phyloP scores from a whole-genome alignment of 1,140 invertebrate genomes.

The Cotesia typhae region DNA sequence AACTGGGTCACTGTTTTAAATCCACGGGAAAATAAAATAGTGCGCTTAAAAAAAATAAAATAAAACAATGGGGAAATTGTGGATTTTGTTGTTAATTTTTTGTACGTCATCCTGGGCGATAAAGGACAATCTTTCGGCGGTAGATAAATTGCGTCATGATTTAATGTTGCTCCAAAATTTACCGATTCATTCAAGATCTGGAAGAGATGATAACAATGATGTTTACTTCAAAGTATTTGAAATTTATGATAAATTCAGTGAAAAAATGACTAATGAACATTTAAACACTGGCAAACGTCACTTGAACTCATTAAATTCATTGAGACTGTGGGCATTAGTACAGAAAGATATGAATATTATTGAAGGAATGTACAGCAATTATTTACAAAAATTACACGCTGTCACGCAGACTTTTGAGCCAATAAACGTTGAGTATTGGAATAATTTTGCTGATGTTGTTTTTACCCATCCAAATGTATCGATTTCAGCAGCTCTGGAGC shows the following conservation, averaged over 20 bases:
- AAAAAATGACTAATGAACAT: slow-evolving; percentile 56
- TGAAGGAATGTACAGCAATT: slow-evolving; percentile 70
- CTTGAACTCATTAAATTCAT: slow-evolving; percentile 58
- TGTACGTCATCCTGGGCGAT: slow-evolving; percentile 13
- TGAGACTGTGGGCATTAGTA: slow-evolving; percentile 69
- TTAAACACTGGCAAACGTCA: slow-evolving; percentile 52
- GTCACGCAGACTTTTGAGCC: slow-evolving; percentile 42
- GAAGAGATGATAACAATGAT: neutral
- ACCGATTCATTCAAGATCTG: slow-evolving; percentile 30
- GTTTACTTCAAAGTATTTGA: slow-evolving; percentile 62
- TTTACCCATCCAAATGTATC: slow-evolving; percentile 68
- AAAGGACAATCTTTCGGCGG: slow-evolving; percentile 33
- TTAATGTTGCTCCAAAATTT: slow-evolving; percentile 43
- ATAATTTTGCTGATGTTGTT: slow-evolving; percentile 71
- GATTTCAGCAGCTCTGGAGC: slow-evolving; percentile 63
- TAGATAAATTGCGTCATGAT: slow-evolving; percentile 34
- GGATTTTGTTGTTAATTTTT: slow-evolving; percentile 33
- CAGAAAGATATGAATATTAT: slow-evolving; percentile 67
- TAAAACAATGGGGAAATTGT: slow-evolving; percentile 25
- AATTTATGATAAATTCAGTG: slow-evolving; percentile 67
- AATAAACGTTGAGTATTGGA: slow-evolving; percentile 66
- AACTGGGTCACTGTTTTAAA: neutral
- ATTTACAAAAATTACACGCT: slow-evolving; percentile 66
- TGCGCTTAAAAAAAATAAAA: neutral
- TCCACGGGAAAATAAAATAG: neutral